Evolutionary conservation across 2,113 vertebrate genomes (phyloP).

Genomic region (Lathamus discolor): DNA sequence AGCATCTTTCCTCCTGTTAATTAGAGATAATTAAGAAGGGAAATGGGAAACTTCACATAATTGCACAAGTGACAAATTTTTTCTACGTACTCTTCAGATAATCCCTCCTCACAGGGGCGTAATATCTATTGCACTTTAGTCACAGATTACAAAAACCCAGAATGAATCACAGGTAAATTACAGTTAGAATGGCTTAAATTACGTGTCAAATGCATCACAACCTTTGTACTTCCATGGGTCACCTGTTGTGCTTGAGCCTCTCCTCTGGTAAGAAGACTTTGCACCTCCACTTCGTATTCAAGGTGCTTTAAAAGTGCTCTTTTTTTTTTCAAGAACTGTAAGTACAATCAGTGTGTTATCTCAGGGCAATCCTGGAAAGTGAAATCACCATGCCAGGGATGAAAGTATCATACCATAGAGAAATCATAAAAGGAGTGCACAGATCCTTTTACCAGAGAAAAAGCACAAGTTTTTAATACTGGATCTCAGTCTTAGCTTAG

Average conservation of each 20-base stretch:
- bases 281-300: slow-evolving; percentile 52
- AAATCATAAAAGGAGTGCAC: neutral
- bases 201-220: slow-evolving; percentile 64
- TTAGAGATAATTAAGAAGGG: neutral
- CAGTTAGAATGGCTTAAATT: neutral
- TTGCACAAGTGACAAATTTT: neutral
- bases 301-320: slow-evolving; percentile 24
- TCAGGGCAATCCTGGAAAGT: neutral
- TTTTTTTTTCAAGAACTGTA: slow-evolving; percentile 41
- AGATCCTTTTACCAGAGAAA: neutral
- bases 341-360: slow-evolving; percentile 30
- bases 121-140: slow-evolving; percentile 60
- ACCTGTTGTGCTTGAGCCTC: neutral
- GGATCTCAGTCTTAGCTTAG: neutral
- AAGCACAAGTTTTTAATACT: neutral
- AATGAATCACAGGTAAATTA: slow-evolving; percentile 18
- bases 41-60: neutral
- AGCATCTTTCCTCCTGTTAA: neutral
- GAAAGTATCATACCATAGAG: neutral
- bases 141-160: slow-evolving; percentile 6
- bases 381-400: neutral
- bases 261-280: slow-evolving; percentile 68
- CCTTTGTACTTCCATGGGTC: slow-evolving; percentile 68
- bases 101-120: neutral
- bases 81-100: neutral